Evolutionary conservation across 2,797 vertebrate species (phyloP).

Genomic region (Pipistrellus pipistrellus): DNA sequence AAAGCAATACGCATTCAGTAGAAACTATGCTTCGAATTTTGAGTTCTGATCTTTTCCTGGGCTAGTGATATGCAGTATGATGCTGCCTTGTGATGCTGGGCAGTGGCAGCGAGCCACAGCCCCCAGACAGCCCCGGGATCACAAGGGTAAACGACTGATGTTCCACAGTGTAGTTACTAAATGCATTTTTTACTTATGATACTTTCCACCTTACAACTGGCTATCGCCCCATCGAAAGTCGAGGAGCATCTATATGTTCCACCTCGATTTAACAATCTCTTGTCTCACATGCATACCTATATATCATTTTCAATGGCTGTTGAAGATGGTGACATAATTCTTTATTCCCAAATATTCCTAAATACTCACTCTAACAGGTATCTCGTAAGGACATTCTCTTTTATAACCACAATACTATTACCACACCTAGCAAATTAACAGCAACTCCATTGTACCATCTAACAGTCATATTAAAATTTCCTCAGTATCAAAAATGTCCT

Average conservation of each 20-base stretch:
- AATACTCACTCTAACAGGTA: background rate
- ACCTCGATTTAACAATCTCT: background rate
- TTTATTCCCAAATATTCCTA: background rate
- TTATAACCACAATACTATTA: background rate
- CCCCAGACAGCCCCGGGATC: no score
- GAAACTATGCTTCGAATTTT: background rate
- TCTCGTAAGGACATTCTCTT: background rate
- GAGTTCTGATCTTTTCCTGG: background rate
- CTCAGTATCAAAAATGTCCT: background rate
- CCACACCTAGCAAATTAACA: background rate
- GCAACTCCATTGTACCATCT: background rate
- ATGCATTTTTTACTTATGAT: background rate
- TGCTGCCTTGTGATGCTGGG: no score
- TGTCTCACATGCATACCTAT: background rate
- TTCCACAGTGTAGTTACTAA: background rate
- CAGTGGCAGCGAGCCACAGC: background rate
- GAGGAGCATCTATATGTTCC: background rate
- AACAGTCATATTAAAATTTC: slow-evolving; percentile 28
- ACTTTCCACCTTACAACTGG: background rate
- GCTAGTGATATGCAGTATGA: background rate
- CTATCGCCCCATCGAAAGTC: background rate
- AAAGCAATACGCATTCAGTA: background rate
- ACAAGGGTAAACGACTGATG: background rate
- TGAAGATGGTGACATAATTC: background rate
- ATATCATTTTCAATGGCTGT: background rate